These are phyloP conservation scores for Apodemia zela DNA, from an alignment of 2,888 invertebrate species.

Conservation along the genomic window DNA sequence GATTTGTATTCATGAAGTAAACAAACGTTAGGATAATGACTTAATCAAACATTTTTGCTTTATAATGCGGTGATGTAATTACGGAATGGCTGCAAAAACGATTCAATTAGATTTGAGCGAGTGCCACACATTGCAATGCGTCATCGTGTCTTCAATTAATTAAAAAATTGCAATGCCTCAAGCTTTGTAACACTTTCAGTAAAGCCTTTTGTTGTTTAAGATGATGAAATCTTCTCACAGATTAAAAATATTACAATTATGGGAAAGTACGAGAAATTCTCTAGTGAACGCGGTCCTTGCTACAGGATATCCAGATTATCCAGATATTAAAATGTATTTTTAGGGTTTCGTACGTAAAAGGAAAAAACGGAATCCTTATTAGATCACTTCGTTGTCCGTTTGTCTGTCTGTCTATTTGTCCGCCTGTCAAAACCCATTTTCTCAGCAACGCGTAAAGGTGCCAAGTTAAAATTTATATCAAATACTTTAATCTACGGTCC, in stretches of 20 bases:
- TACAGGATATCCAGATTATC: background rate
- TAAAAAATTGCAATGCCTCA: background rate
- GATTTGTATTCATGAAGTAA: conserved; percentile 43
- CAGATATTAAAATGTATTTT: too few relatives aligned
- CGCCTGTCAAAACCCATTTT: too few relatives aligned
- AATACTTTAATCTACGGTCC: too few relatives aligned
- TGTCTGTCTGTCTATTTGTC: too few relatives aligned
- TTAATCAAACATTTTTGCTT: conserved; percentile 50
- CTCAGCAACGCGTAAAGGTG: too few relatives aligned
- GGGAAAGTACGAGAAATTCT: background rate
- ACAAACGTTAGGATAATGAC: conserved; percentile 39
- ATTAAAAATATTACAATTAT: background rate
- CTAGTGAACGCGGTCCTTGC: background rate
- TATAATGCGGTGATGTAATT: conserved; percentile 40
- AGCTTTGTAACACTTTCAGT: background rate
- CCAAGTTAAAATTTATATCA: too few relatives aligned
- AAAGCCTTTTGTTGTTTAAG: background rate
- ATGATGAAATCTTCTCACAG: background rate
- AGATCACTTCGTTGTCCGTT: too few relatives aligned
- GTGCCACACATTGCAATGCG: conserved; percentile 10
- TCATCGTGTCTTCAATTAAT: conserved; percentile 11
- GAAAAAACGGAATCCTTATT: too few relatives aligned
- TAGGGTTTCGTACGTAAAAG: too few relatives aligned
- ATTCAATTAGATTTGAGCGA: conserved; percentile 23
- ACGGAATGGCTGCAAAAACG: conserved; percentile 34